Base-by-base conservation (phyloP, 2,888 invertebrate genomes). In the Alloscopus bannaensis region DNA sequence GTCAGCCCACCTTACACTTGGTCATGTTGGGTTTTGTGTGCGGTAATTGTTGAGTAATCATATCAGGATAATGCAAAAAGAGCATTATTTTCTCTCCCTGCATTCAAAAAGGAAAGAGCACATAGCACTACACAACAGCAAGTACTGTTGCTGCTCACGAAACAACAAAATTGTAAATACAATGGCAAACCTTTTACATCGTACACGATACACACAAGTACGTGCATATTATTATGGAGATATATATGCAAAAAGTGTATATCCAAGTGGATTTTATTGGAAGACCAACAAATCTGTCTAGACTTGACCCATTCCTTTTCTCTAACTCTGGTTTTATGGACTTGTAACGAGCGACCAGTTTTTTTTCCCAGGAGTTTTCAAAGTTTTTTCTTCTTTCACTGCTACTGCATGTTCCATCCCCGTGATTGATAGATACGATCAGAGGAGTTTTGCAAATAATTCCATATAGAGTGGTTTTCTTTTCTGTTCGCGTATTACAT, bases 351-450 rank as follows among this genome's bases (percentile, higher is more conserved):
- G 36, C 13, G 13, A 36, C 36, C 36, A 36, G 36, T 36, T 50
- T 50, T 50, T 50, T 50, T 18, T 18, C 50, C 8, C 18, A 13
- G 6, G 18, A n/a, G n/a, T n/a, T n/a, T n/a, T n/a, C n/a, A n/a
- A n/a, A n/a, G n/a, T n/a, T n/a, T n/a, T n/a, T n/a, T n/a, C n/a
- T n/a, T 40, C 8, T 11, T 40, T 11, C 40, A 40, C 40, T 40
- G 16, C 40, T 11, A 40, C 40, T n/a, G 16, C 40, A 11, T 40
- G 16, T 57, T 57, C 57, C 57, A 57, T 24, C 60, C 18, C 20
- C 20, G 4, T 50, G 50, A 50, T 50, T 50, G 50, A 50, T 50
- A 50, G 50, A 50, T 50, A 50, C 18, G 50, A 50, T 13, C 13
- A 50, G 20, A 50, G 6, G 50, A 18, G 50, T 8, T n/a, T 50